Evolutionary conservation across 2,888 invertebrate species (phyloP), one percentile per base, ranked within the genome.

Genomic region (Chromoteleia sp.): DNA sequence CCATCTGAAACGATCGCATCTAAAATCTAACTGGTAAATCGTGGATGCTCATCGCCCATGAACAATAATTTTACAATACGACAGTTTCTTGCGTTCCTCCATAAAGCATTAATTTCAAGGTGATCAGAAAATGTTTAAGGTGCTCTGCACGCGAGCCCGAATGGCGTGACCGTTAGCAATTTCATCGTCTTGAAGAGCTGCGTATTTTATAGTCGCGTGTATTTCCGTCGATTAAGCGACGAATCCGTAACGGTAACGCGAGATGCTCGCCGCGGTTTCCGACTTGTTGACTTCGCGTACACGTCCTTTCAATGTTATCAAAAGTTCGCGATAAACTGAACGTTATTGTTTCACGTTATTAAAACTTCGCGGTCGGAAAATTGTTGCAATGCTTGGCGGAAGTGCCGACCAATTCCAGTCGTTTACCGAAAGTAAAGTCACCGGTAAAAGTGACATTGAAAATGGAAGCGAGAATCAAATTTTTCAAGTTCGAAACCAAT

Each of bases 251-350:
- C 73, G 67, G 48, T 59, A 75, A 81, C 70, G 71, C 78, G 73
- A 80, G 68, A 77, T 65, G 45, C 48, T 65, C 43, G 48, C 10
- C 43, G 82, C 30, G 30, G 80, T 77, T 79, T 61, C 58, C 50
- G 68, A 33, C 43, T 33, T 67, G 79, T 67, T 67, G 33, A 71
- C 65, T 70, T 76, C 78, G 81, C 82, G 78, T 70, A 67, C 48
- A 58, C 63, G 43, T 50, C 52, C 15, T n/a, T 5, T 12, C 33
- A 50, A 33, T 52, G 19, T 59, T 52, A 41, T 61, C 19, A 25
- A 54, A 41, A 25, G 54, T 68, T 54, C 14, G 39, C 54, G 43
- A 21, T 45, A 68, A 56, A 43, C 29, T n/a, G 36, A 25, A 50
- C 61, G n/a, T 52, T 71, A 71, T 52, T 61, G 71, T 71, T 59